Evolutionary conservation across 2,888 invertebrate species (phyloP), one percentile per base, ranked within the genome.

Genomic region (Chymomyza caudatula): DNA sequence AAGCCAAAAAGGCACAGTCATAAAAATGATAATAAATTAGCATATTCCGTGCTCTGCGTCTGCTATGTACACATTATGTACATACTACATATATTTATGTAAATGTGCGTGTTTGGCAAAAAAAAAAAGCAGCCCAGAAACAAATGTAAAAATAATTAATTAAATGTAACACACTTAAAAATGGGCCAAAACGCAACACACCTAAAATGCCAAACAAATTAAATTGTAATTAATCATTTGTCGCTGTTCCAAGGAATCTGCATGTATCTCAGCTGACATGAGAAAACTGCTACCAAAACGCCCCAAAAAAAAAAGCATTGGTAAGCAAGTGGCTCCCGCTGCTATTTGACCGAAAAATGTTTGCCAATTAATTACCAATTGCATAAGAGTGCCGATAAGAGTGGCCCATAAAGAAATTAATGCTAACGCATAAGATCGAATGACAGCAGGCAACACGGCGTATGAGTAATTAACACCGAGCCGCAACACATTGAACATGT

Each of bases 211-310:
- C 73, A 80, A 75, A 85, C 77, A 85, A 82, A 85, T 82, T 85
- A 85, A 82, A 85, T 85, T 85, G 78, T 77, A 85, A 82, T 82
- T 82, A 85, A 82, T 85, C 85, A 85, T 85, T 78, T 71, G 78
- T 68, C 67, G 63, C 11, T 2, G 43, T 70, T 52, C 23, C 56
- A 59, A 25, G 22, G 13, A 53, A 52, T 23, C 63, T 60, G 42
- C 53, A 57, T n/a, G n/a, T 20, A 44, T 37, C 29, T 42, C 20
- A 57, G 49, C 68, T 71, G 68, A 25, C 19, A 37, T 2, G 8
- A 37, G 29, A 4, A 37, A 37, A 37, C 29, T 37, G 29, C 29
- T 37, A 37, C 49, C 25, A 51, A 59, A 59, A 22, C 15, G 25
- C 47, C 15, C 8, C 13, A 37, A 44, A 22, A 17, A 23, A n/a